Evolutionary conservation across 2,113 vertebrate species (phyloP).

Genomic region (Clarias magur): DNA sequence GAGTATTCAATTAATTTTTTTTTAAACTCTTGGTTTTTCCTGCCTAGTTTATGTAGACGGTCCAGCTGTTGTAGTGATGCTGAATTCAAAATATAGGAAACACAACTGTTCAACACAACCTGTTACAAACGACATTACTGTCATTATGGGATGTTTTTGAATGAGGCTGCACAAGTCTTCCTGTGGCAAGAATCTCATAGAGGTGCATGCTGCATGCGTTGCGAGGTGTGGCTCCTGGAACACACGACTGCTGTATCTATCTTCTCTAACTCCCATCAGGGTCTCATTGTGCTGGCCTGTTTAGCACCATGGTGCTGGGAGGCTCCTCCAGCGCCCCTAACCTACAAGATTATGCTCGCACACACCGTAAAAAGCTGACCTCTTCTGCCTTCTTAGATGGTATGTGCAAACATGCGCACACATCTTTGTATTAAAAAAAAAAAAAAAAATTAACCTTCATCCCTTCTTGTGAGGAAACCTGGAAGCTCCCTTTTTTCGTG

Average conservation of each 20-base stretch:
- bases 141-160: slow-evolving; percentile 73
- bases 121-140: slow-evolving; percentile 69
- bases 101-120: neutral
- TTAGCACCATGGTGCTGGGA: slow-evolving; percentile 92
- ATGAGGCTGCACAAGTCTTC: slow-evolving; percentile 74
- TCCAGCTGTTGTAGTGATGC: neutral
- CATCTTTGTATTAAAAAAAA: slow-evolving; percentile 61
- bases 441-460: slow-evolving; percentile 50
- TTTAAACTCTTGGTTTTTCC: neutral
- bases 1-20: neutral
- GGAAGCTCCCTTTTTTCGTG: slow-evolving; percentile 47
- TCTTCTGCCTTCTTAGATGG: slow-evolving; percentile 92
- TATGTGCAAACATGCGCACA: slow-evolving; percentile 88
- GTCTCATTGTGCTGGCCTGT: slow-evolving; percentile 91
- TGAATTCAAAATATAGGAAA: neutral
- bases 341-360: slow-evolving; percentile 94
- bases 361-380: slow-evolving; percentile 95
- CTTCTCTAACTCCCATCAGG: slow-evolving; percentile 93
- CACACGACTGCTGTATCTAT: slow-evolving; percentile 89
- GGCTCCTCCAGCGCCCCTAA: slow-evolving; percentile 94
- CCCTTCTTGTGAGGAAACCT: slow-evolving; percentile 63
- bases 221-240: slow-evolving; percentile 78
- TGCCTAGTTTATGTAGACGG: neutral
- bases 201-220: slow-evolving; percentile 89
- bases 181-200: slow-evolving; percentile 79